These are phyloP conservation scores for Leucophenga maculata DNA, from an alignment of 2,888 invertebrate species.

Conservation along the genomic window DNA sequence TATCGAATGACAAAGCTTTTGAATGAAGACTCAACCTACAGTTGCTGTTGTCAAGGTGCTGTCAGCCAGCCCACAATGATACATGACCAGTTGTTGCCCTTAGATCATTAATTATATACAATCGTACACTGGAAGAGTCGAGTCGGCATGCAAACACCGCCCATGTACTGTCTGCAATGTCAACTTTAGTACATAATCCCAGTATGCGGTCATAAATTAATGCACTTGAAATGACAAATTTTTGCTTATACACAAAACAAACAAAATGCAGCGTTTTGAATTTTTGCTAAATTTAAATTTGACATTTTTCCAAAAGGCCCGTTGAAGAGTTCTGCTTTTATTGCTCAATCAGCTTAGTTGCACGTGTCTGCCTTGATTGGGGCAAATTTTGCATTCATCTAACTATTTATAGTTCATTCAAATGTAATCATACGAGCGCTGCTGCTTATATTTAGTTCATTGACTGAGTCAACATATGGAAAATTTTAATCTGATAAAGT, in stretches of 20 bases:
- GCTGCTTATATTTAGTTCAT: no score
- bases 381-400: no score
- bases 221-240: slow-evolving; percentile 24
- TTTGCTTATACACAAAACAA: no score
- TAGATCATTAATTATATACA: slow-evolving; percentile 6
- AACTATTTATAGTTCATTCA: no score
- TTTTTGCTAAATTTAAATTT: neutral
- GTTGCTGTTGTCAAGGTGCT: slow-evolving; percentile 2
- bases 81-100: slow-evolving; percentile 9
- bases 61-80: neutral
- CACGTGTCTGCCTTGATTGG: no score
- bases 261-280: neutral
- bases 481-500: no score
- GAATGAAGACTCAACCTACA: no score
- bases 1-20: no score
- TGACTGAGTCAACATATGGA: no score
- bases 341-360: no score
- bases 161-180: slow-evolving; percentile 24
- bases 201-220: slow-evolving; percentile 4
- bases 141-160: neutral
- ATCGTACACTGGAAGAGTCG: neutral
- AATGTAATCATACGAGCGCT: no score
- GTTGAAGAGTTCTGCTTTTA: no score
- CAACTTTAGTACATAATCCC: slow-evolving; percentile 42
- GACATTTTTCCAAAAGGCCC: slow-evolving; percentile 17